Conservation (phyloP, 1,140 invertebrate genomes). For the Macrocentrus cingulum region DNA sequence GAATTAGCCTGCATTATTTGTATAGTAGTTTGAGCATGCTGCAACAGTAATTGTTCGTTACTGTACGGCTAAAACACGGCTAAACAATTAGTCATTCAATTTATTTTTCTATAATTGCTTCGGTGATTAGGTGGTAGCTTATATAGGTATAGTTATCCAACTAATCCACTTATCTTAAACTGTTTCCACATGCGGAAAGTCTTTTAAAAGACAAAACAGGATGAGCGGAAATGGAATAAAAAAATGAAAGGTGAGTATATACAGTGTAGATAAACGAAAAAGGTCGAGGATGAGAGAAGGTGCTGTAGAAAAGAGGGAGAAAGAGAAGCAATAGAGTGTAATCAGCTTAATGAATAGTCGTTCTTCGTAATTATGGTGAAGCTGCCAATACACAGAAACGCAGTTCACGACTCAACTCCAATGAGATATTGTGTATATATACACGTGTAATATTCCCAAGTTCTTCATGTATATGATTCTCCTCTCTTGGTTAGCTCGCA, state of each 20-base stretch:
- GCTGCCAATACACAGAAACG: conserved; percentile 23
- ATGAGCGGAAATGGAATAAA: not conserved
- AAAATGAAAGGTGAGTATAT: not conserved
- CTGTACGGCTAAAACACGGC: no score
- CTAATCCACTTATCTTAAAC: no score
- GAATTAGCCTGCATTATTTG: no score
- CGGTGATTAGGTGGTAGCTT: no score
- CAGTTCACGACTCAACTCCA: not conserved
- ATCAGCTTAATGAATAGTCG: conserved; percentile 28
- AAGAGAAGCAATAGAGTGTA: conserved; percentile 12
- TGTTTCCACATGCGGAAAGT: no score
- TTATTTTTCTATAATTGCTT: no score
- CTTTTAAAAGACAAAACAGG: not conserved
- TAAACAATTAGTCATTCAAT: no score
- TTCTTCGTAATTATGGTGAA: conserved; percentile 27
- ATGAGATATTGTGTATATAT: no score
- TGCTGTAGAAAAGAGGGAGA: not conserved
- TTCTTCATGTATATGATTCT: not conserved
- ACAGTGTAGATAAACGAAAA: conserved; percentile 7
- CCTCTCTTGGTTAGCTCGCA: not conserved
- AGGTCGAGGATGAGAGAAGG: not conserved
- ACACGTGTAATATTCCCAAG: no score
- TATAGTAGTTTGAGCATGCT: no score
- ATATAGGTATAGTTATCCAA: no score
- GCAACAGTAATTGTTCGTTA: no score